Conservation (phyloP, 2,797 vertebrate genomes). For the Tarsius wallacei region DNA sequence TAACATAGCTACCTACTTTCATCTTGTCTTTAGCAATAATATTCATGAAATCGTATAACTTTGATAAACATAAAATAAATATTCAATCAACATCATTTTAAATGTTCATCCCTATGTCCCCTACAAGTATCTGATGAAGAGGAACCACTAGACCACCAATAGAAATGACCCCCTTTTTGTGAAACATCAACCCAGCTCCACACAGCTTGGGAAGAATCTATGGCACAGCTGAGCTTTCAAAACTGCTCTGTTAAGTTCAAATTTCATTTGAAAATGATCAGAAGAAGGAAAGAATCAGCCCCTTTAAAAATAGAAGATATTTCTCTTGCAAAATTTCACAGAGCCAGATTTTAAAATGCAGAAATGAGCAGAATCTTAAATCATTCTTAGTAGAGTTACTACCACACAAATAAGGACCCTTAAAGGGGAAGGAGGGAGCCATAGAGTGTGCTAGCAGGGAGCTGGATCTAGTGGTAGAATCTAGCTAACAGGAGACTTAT, state of each 20-base stretch:
- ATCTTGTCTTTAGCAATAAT: not conserved
- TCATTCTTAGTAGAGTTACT: conserved; percentile 51
- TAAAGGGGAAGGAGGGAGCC: conserved; percentile 6
- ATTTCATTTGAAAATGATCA: conserved; percentile 75
- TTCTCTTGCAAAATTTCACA: conserved; percentile 76
- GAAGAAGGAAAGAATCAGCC: conserved; percentile 75
- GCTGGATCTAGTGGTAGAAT: not conserved
- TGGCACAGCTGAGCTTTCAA: conserved; percentile 70
- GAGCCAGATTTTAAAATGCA: conserved; percentile 78
- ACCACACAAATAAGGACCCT: not conserved
- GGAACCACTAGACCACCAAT: not conserved
- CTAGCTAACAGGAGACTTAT: not conserved
- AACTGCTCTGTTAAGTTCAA: conserved; percentile 75
- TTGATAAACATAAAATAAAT: not conserved
- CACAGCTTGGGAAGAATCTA: not conserved
- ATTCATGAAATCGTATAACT: not conserved
- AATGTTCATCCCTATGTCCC: not conserved
- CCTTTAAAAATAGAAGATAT: conserved; percentile 86
- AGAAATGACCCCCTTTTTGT: not conserved
- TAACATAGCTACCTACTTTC: not conserved
- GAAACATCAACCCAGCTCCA: conserved; percentile 37
- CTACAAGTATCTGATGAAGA: not conserved
- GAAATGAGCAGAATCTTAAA: conserved; percentile 78
- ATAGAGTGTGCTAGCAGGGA: not conserved
- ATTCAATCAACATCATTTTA: not conserved